A percentile compares a stretch with the other conserved stretches of the same genome.
Conservation (phyloP, 2,113 vertebrate genomes). For the Alligator mississippiensis region DNA sequence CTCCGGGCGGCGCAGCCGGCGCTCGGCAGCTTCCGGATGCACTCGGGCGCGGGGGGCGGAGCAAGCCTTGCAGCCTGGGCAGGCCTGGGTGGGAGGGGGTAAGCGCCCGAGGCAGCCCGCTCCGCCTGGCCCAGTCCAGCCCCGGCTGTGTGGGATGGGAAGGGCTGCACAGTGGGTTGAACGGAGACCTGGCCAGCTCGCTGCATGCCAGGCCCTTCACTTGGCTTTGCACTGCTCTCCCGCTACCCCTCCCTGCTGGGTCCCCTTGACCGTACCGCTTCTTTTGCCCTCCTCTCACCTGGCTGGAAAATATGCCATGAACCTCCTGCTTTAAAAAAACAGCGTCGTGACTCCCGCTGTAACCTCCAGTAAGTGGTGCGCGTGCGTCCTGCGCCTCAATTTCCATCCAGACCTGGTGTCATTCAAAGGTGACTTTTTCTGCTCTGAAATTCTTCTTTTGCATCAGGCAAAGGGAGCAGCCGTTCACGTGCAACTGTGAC, state of each 20-base stretch:
- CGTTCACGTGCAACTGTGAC: neutral
- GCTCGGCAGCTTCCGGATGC: too few relatives aligned
- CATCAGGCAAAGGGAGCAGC: neutral
- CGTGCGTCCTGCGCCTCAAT: neutral
- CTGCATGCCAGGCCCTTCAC: neutral
- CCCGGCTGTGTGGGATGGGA: too few relatives aligned
- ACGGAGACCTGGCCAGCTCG: too few relatives aligned
- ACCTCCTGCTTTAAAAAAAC: neutral
- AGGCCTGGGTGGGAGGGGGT: neutral
- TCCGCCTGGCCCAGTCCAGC: too few relatives aligned
- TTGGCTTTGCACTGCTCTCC: too few relatives aligned
- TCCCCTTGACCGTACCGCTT: neutral
- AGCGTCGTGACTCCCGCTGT: neutral
- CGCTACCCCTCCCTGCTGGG: neutral
- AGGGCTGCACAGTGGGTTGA: neutral
- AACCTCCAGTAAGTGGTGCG: neutral
- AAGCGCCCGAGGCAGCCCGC: too few relatives aligned
- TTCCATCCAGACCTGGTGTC: neutral
- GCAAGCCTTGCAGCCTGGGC: too few relatives aligned
- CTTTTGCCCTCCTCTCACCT: neutral
- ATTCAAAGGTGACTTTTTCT: neutral
- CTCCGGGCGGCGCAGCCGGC: too few relatives aligned
- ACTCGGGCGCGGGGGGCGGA: too few relatives aligned
- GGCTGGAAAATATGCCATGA: neutral
- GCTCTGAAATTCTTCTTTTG: neutral